Evolutionary conservation across 2,888 invertebrate species (phyloP).

Genomic region (Morpho deidamia): DNA sequence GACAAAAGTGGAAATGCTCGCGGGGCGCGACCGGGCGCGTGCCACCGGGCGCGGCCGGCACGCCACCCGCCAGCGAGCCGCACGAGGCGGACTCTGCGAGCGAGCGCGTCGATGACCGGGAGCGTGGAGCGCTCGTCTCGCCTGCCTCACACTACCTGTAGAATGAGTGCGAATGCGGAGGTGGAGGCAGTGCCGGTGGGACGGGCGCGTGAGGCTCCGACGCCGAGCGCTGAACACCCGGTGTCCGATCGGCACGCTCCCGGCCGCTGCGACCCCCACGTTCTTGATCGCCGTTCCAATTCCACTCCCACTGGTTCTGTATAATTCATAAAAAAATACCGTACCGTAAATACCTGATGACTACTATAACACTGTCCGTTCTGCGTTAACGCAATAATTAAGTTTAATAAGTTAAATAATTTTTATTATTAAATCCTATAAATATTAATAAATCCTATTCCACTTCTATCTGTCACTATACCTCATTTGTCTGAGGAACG

Average conservation of each 20-base stretch:
- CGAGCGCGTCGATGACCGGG: conserved; percentile 67
- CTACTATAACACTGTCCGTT: too few relatives aligned
- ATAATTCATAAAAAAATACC: background rate
- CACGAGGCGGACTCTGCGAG: conserved; percentile 72
- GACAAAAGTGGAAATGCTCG: conserved; percentile 67
- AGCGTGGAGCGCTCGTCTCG: conserved; percentile 69
- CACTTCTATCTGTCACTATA: conserved; percentile 6
- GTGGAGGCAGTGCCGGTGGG: conserved; percentile 67
- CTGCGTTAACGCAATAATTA: background rate
- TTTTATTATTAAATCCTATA: too few relatives aligned
- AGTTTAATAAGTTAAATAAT: too few relatives aligned
- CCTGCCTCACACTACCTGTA: conserved; percentile 75
- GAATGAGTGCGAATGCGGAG: conserved; percentile 75
- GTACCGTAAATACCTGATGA: too few relatives aligned
- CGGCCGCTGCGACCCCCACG: conserved; percentile 33
- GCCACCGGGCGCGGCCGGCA: conserved; percentile 30
- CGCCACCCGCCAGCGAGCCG: conserved; percentile 54
- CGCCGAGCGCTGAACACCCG: conserved; percentile 78
- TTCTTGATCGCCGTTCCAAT: conserved; percentile 54
- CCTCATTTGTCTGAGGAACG: conserved; percentile 57
- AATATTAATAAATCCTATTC: background rate
- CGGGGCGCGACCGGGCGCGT: conserved; percentile 42
- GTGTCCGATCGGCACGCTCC: conserved; percentile 56
- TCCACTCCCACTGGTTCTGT: conserved; percentile 62
- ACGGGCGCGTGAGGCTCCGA: conserved; percentile 80